Base-by-base conservation (phyloP, 2,797 vertebrate genomes). In the Rallus crepitans region DNA sequence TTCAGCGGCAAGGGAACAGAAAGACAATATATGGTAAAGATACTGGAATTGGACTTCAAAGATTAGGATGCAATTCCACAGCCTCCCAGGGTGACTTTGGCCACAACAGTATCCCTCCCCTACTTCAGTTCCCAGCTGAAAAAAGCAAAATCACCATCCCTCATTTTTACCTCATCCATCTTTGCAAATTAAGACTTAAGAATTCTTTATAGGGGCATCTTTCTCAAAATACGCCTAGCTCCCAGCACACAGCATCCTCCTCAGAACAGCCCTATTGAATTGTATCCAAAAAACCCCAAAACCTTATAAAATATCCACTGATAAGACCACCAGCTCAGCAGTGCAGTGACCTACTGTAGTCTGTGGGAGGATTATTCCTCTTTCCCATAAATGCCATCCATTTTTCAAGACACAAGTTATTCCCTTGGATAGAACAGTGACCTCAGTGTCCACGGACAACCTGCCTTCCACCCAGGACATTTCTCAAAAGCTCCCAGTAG, bases 241-340 rank as follows among this genome's bases (percentile, higher is more conserved):
- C 80, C 82, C 68, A 82, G 86, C 35, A 95, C 80, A 82, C 61
- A 71, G 15, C 37, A 86, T 79, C 83, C 83, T 87, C 39, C 85
- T 92, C 68, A 84, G 39, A 90, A 72, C 35, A 76, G 86, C 71
- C 87, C 82, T 56, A 73, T 71, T 75, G 87, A 95, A 84, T 89
- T 60, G 23, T 8, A 57, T 55, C 4, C 2, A 57, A 77, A 73
- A 91, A 40, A 23, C 21, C 47, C 47, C 47, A 20, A 23, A 47
- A 47, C 30, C 61, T 66, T 84, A 73, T 63, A 90, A 95, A 96
- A 94, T 70, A 93, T 48, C 60, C 68, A 90, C 84, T 89, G 92
- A 87, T 92, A 91, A 95, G 96, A 95, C 73, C 90, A 95, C 83
- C 93, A 94, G 86, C 77, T 71, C 45, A 89, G 93, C 79, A 92